A percentile compares a stretch with the other conserved stretches of the same genome.
These are phyloP conservation scores for Charaxes varanes DNA, from an alignment of 1,140 invertebrate genomes.

Conservation along the genomic window DNA sequence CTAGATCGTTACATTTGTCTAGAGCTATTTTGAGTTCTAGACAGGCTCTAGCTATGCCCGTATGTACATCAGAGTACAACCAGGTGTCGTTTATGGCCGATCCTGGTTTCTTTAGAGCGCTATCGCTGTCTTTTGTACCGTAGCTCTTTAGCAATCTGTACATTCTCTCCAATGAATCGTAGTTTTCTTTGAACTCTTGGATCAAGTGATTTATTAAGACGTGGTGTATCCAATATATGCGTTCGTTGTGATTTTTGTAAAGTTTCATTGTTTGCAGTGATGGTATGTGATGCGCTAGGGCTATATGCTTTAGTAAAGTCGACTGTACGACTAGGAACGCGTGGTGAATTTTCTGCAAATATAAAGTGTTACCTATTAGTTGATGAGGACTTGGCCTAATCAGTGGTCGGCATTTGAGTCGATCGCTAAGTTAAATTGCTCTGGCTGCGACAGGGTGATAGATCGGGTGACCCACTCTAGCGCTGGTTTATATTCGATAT, in stretches of 20 bases:
- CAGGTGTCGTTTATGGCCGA: slow-evolving; percentile 38
- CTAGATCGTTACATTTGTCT: slow-evolving; percentile 48
- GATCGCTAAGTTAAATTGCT: too few relatives aligned
- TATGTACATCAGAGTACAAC: slow-evolving; percentile 57
- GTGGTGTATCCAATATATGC: slow-evolving; percentile 58
- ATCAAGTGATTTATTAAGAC: slow-evolving; percentile 38
- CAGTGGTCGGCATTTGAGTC: too few relatives aligned
- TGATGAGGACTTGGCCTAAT: too few relatives aligned
- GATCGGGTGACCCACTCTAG: too few relatives aligned
- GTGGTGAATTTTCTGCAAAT: slow-evolving; percentile 67
- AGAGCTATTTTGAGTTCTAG: slow-evolving; percentile 52
- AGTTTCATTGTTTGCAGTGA: slow-evolving; percentile 25
- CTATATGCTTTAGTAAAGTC: slow-evolving; percentile 54
- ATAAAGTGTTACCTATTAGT: too few relatives aligned
- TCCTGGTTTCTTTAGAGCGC: slow-evolving; percentile 34
- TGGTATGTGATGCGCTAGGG: slow-evolving; percentile 50
- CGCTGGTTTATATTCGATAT: too few relatives aligned
- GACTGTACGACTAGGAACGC: slow-evolving; percentile 67
- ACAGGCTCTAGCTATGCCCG: slow-evolving; percentile 43
- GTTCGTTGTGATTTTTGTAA: slow-evolving; percentile 61
- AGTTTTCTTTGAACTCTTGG: slow-evolving; percentile 45
- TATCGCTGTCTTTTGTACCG: slow-evolving; percentile 30
- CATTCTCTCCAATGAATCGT: slow-evolving; percentile 49
- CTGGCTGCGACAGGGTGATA: too few relatives aligned
- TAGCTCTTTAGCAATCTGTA: slow-evolving; percentile 59